phyloP scores from a whole-genome alignment of 2,888 invertebrate genomes.

The Alviniconcha strummeri region DNA sequence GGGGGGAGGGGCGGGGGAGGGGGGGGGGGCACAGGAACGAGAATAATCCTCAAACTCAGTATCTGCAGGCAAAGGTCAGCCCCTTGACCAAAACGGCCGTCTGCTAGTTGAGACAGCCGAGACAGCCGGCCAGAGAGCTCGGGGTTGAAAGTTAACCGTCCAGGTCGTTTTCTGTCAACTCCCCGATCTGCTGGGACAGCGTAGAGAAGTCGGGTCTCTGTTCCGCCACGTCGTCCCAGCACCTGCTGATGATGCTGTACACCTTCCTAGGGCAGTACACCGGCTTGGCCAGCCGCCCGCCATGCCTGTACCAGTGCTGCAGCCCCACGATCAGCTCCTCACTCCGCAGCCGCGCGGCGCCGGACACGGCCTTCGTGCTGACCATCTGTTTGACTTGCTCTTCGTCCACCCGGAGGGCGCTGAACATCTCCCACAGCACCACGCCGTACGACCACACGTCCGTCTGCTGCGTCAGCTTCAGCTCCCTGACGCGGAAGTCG shows the following conservation, averaged over 20 bases:
- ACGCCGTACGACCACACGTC: slow-evolving; percentile 16
- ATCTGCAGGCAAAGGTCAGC: too few species aligned
- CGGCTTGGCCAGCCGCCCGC: background rate
- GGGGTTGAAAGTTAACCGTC: too few species aligned
- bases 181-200: background rate
- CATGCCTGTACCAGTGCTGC: too few species aligned
- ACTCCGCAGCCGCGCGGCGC: background rate
- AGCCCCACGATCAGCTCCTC: background rate
- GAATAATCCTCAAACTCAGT: too few species aligned
- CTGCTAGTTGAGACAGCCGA: too few species aligned
- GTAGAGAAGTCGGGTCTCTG: background rate
- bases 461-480: background rate
- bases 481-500: background rate
- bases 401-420: background rate
- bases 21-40: too few species aligned
- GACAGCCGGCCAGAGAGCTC: too few species aligned
- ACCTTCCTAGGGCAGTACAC: background rate
- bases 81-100: too few species aligned
- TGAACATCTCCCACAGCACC: slow-evolving; percentile 17
- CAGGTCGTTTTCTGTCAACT: background rate
- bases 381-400: too few species aligned
- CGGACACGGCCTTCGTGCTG: too few species aligned
- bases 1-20: too few species aligned
- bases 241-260: background rate
- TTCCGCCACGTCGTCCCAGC: background rate